Evolutionary conservation across 2,797 vertebrate species (phyloP).

Genomic region (Hemibagrus guttatus): DNA sequence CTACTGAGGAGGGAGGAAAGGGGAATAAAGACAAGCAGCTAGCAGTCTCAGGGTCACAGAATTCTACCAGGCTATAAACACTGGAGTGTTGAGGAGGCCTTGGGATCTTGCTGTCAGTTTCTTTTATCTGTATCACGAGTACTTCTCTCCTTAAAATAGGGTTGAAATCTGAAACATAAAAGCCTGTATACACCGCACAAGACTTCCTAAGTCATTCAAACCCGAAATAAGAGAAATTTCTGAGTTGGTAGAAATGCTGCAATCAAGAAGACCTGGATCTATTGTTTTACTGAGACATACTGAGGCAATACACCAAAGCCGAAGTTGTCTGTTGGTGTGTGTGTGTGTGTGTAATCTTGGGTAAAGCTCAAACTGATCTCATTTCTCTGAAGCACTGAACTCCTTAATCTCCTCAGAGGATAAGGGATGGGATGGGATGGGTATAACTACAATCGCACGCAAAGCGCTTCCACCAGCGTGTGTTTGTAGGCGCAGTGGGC

Average conservation of each 20-base stretch:
- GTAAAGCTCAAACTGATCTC: conserved; percentile 64
- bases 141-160: not conserved
- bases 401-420: conserved; percentile 57
- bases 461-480: conserved; percentile 34
- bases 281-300: not conserved
- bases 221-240: not conserved
- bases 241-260: not conserved
- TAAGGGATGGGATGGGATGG: conserved; percentile 16
- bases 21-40: conserved; percentile 45
- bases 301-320: not conserved
- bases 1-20: conserved; percentile 30
- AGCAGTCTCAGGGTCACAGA: conserved; percentile 41
- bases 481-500: conserved; percentile 10
- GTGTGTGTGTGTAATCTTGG: conserved; percentile 19
- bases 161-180: not conserved
- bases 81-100: conserved; percentile 36
- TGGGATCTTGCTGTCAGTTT: conserved; percentile 31
- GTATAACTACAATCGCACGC: conserved; percentile 42
- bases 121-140: conserved; percentile 2
- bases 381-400: conserved; percentile 61
- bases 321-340: not conserved
- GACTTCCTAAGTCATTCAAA: not conserved
- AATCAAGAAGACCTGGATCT: conserved; percentile 19
- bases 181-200: not conserved
- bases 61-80: conserved; percentile 46